Evolutionary conservation across 2,797 vertebrate genomes (phyloP), one percentile per base, ranked within the genome.

Genomic region (Enteromius trimaculatus): DNA sequence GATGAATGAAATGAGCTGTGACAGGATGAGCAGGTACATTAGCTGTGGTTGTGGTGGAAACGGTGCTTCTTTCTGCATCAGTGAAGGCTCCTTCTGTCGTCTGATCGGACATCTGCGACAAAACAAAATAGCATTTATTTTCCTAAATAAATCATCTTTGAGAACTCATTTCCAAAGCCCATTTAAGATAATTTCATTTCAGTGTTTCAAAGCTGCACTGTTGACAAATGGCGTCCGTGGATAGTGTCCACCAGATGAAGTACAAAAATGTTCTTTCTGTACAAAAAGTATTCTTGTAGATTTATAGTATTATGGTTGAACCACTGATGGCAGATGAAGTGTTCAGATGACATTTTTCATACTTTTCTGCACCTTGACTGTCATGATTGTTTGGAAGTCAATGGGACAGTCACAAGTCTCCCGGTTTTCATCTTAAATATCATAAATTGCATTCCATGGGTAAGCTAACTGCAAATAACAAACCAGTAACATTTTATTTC

Each of bases 11-110:
- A 62, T 85, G 47, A 55, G 55, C 26, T 58, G 62, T 78, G 77
- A 65, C 60, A 47, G 71, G 72, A 80, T 83, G 79, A 88, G 42
- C 64, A 53, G 34, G 93, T 94, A 99, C 98, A 53, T 92, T 97
- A 78, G 96, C 97, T 84, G 97, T 96, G 11, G 96, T 96, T 0
- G 95, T 95, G 84, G 96, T 96, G n/a, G 97, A 96, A 29, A 95
- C 93, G 0, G 97, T 95, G 89, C 92, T 97, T 29, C 97, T 95
- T 88, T 98, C 98, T 69, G 92, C 88, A 1, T 98, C 97, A 1
- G 92, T 93, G 89, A 96, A 96, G 0, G 92, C 72, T 31, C 94
- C 94, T 8, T 96, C 95, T 81, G 94, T 93, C 51, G 96, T 95
- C 82, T 95, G 94, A 87, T 97, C 96, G 0, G 96, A 96, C 97